Base-by-base conservation (phyloP, 1,140 invertebrate species). In the Hylaeus volcanicus region DNA sequence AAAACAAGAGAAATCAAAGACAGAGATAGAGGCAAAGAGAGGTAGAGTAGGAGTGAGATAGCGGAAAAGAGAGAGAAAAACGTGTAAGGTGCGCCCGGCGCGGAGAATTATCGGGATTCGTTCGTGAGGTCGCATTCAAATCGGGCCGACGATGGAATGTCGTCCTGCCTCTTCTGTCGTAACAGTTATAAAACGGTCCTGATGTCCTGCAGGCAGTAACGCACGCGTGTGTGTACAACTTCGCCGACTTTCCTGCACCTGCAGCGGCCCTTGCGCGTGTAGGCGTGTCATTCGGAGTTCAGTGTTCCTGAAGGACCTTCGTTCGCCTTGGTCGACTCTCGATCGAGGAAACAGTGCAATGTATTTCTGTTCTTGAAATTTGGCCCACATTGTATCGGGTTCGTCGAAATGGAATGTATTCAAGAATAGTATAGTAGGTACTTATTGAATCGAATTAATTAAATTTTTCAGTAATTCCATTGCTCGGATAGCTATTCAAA, bases 121-220 rank as follows among this genome's bases (percentile, higher is more conserved):
- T 85, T 68, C 60, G 82, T 80, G 74, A 70, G 74, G 83, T 82
- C 81, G 80, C 83, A 88, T 90, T 90, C 80, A 90, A 89, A 90
- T 88, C 84, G 87, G 84, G 79, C 79, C 73, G 79, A 69, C 72
- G 72, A 77, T 88, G 89, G 90, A 92, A 92, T 91, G 91, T 86
- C 84, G 90, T 90, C 88, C 89, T 90, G 89, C 89, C 89, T 87
- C 86, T 87, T 83, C 89, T 84, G 87, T 88, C 83, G 88, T 90
- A 91, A 91, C 90, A 89, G 90, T 91, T 90, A 89, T 86, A 83
- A 86, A 87, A 88, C 87, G 88, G 89, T 91, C 82, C 87, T 86
- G 85, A 88, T 91, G 89, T 89, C 89, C 89, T 88, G 89, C 89
- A 73, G 86, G 84, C 82, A 81, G 72, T 64, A 87, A 84, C 70